phyloP scores from a whole-genome alignment of 2,797 vertebrate genomes.

The Spizella passerina region DNA sequence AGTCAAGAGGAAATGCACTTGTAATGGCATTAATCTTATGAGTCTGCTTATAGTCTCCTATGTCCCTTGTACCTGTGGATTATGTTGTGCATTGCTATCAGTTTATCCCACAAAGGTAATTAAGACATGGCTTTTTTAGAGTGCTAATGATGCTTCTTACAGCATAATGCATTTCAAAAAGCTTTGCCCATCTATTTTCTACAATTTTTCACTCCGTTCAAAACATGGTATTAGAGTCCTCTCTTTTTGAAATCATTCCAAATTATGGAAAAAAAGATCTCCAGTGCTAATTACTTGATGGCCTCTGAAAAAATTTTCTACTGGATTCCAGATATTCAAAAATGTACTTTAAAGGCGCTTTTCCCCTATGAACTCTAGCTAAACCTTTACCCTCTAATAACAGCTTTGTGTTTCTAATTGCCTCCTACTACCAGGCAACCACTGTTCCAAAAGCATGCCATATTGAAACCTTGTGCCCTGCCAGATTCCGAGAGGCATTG shows the following conservation, averaged over 20 bases:
- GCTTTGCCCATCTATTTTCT: neutral
- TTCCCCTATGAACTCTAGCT: neutral
- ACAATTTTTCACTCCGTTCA: neutral
- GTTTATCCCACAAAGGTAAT: slow-evolving; percentile 31
- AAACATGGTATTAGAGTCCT: neutral
- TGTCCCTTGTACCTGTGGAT: neutral
- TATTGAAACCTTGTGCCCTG: neutral
- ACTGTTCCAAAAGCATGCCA: neutral
- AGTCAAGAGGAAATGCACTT: neutral
- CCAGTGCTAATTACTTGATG: slow-evolving; percentile 51
- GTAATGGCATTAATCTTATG: neutral
- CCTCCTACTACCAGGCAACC: neutral
- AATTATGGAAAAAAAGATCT: neutral
- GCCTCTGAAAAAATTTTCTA: neutral
- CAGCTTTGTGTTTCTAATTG: slow-evolving; percentile 16
- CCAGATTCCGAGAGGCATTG: neutral
- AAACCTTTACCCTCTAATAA: neutral
- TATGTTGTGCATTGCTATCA: neutral
- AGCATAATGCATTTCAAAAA: neutral
- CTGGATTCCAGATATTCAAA: neutral
- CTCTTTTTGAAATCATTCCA: slow-evolving; percentile 35
- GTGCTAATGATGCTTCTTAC: neutral
- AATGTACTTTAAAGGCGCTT: neutral
- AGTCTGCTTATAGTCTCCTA: neutral
- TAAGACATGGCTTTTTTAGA: slow-evolving; percentile 34